A percentile compares a stretch with the other conserved stretches of the same genome.
Conservation (phyloP, 2,113 vertebrate species). For the Galbula dea region DNA sequence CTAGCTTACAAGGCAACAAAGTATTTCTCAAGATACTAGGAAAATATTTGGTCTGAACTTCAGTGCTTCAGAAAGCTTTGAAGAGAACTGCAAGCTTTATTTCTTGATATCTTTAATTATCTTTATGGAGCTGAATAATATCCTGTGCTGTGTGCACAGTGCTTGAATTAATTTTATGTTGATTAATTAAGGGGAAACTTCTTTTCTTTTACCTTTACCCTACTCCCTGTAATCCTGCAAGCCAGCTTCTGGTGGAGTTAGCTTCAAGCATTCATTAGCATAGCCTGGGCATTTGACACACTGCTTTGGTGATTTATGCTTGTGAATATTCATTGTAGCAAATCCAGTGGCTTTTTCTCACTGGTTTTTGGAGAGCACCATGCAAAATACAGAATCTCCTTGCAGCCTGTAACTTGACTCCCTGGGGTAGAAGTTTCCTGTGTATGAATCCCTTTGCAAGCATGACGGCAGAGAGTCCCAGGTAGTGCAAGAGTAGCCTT, state of each 20-base stretch:
- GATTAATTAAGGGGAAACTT: slow-evolving; percentile 12
- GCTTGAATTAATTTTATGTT: slow-evolving; percentile 16
- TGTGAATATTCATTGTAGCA: slow-evolving; percentile 55
- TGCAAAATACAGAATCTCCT: background rate
- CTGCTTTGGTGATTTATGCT: slow-evolving; percentile 25
- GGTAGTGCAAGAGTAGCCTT: background rate
- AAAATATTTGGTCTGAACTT: background rate
- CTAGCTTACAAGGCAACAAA: background rate
- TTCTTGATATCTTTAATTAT: slow-evolving; percentile 1
- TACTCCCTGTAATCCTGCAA: background rate
- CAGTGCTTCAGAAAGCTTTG: background rate
- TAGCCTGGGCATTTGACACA: background rate
- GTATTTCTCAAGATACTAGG: background rate
- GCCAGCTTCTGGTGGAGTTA: slow-evolving; percentile 6
- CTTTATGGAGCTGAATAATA: background rate
- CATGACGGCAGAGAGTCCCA: background rate
- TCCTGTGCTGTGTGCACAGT: background rate
- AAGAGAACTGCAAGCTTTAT: background rate
- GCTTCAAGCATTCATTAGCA: slow-evolving; percentile 5
- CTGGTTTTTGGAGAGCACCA: background rate
- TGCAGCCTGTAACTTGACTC: background rate
- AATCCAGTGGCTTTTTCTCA: slow-evolving; percentile 40
- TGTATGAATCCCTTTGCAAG: background rate
- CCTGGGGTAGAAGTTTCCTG: background rate
- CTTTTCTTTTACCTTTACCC: slow-evolving; percentile 5